These are phyloP conservation scores for Micoletzkya japonica DNA, from an alignment of 2,888 invertebrate genomes.

Conservation along the genomic window DNA sequence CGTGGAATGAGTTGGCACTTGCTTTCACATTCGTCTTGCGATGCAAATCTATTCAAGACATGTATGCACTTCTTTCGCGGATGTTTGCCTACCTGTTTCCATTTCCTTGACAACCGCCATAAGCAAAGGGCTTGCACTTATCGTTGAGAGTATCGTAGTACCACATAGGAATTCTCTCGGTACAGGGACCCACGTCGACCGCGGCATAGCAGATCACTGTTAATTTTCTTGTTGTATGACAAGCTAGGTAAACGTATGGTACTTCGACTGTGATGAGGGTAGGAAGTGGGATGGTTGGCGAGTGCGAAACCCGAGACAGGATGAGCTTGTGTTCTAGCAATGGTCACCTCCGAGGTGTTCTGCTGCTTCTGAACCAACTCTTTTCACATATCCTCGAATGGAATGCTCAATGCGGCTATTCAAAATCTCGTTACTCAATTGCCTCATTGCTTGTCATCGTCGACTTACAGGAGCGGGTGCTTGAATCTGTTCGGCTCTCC, in stretches of 20 bases:
- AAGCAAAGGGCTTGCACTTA: slow-evolving; percentile 51
- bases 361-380: not conserved
- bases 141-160: slow-evolving; percentile 52
- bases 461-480: no score
- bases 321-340: no score
- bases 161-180: slow-evolving; percentile 38
- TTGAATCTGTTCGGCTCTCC: not conserved
- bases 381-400: no score
- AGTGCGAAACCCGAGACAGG: no score
- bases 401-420: no score
- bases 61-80: not conserved
- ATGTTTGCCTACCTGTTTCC: slow-evolving; percentile 32
- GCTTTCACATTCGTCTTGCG: not conserved
- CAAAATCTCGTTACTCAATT: no score
- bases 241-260: no score
- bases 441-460: no score
- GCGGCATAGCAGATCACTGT: not conserved
- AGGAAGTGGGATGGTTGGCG: no score
- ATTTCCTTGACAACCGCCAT: slow-evolving; percentile 58
- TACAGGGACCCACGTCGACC: slow-evolving; percentile 40
- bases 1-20: not conserved
- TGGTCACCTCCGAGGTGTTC: not conserved
- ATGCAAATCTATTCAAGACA: not conserved
- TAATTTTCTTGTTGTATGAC: no score
- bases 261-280: no score